phyloP scores from a whole-genome alignment of 2,888 invertebrate species.

The Priocnemis perturbator region DNA sequence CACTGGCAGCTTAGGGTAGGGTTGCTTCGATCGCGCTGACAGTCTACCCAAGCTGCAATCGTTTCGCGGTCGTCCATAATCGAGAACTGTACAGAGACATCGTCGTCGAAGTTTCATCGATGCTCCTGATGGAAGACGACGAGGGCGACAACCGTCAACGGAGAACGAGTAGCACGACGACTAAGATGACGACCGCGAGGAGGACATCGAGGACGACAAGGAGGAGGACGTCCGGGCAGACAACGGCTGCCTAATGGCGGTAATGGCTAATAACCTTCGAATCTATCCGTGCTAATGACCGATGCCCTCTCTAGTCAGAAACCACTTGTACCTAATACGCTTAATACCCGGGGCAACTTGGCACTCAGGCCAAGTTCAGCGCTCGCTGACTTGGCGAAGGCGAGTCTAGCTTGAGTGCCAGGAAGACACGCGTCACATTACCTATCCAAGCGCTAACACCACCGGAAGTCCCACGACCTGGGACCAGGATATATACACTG shows the following conservation, averaged over 20 bases:
- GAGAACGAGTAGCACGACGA: slow-evolving; percentile 28
- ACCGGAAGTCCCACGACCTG: slow-evolving; percentile 37
- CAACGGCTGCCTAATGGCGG: slow-evolving; percentile 65
- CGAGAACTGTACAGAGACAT: too few species aligned
- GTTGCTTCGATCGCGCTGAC: too few species aligned
- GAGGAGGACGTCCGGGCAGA: slow-evolving; percentile 44
- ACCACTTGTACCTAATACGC: slow-evolving; percentile 68
- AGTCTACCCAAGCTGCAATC: too few species aligned
- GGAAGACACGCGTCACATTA: slow-evolving; percentile 65
- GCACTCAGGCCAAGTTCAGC: slow-evolving; percentile 64
- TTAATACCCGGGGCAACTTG: slow-evolving; percentile 66
- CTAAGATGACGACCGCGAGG: slow-evolving; percentile 30
- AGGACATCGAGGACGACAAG: slow-evolving; percentile 1
- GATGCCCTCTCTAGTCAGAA: slow-evolving; percentile 60
- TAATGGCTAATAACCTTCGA: slow-evolving; percentile 72
- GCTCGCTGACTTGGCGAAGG: slow-evolving; percentile 34
- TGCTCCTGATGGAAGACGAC: slow-evolving; percentile 18
- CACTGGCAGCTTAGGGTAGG: too few species aligned
- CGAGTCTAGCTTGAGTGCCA: slow-evolving; percentile 46
- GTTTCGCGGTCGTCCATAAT: too few species aligned
- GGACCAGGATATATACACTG: slow-evolving; percentile 4
- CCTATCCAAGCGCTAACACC: slow-evolving; percentile 57
- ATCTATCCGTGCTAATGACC: slow-evolving; percentile 72
- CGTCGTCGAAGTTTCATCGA: slow-evolving; percentile 12
- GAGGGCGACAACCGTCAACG: slow-evolving; percentile 34